These are phyloP conservation scores for Peromyscus eremicus DNA, from an alignment of 2,797 vertebrate genomes.

Conservation along the genomic window DNA sequence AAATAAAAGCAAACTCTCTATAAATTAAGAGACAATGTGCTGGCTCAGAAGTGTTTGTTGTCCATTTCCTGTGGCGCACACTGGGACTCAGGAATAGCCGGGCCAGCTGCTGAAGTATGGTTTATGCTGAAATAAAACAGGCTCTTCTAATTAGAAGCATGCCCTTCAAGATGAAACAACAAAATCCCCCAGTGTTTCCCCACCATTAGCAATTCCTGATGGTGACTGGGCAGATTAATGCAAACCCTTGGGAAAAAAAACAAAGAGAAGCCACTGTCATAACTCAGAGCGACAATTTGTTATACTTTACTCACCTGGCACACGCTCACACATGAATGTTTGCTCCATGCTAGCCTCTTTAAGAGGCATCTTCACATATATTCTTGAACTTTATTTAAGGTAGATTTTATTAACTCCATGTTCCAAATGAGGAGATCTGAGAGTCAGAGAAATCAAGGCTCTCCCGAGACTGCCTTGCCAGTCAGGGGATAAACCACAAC, in stretches of 20 bases:
- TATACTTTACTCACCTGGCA: neutral
- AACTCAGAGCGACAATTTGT: slow-evolving; percentile 3
- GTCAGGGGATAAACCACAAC: neutral
- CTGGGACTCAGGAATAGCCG: slow-evolving; percentile 79
- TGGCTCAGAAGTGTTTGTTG: slow-evolving; percentile 82
- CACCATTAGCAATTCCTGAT: slow-evolving; percentile 73
- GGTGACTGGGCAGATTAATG: slow-evolving; percentile 37
- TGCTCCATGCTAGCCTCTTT: neutral
- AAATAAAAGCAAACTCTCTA: slow-evolving; percentile 58
- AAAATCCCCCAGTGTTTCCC: slow-evolving; percentile 73
- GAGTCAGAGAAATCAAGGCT: neutral
- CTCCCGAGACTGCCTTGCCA: neutral
- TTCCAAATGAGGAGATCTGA: slow-evolving; percentile 32
- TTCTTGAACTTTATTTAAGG: neutral
- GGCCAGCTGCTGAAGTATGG: slow-evolving; percentile 85
- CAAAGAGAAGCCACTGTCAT: neutral
- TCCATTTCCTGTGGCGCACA: slow-evolving; percentile 84
- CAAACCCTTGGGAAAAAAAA: slow-evolving; percentile 15
- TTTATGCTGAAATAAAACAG: slow-evolving; percentile 85
- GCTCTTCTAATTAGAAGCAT: slow-evolving; percentile 86
- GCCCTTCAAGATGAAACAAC: slow-evolving; percentile 80
- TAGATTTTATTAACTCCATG: neutral
- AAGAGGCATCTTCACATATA: neutral
- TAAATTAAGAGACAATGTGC: slow-evolving; percentile 71
- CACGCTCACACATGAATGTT: neutral